Base-by-base conservation (phyloP, 2,797 vertebrate genomes). In the Acrossocheilus fasciatus region DNA sequence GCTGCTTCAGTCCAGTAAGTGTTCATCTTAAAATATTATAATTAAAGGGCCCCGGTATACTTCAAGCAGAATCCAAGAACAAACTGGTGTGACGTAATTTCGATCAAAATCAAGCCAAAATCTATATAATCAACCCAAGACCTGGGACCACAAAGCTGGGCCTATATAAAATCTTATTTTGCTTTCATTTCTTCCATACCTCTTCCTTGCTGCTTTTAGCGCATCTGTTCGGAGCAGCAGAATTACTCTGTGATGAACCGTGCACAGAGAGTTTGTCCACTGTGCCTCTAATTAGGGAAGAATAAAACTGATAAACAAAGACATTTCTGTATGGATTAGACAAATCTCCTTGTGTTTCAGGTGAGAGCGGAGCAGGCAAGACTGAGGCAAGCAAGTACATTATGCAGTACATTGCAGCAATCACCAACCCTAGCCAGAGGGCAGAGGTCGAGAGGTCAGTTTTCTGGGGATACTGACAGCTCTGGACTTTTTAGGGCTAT, bases 351-450 rank as follows among this genome's bases (percentile, higher is more conserved):
- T 87, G 59, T 85, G 43, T 85, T 80, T 74, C 89, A 99, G 97
- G 98, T 6, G 98, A 99, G 93, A 99, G 98, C 0, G 98, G 98
- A 0, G 97, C 98, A 0, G 98, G 98, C 66, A 98, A 99, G 94
- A 99, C 98, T 0, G 98, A 99, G 89, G 97, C 98, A 57, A 98
- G 98, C 90, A 99, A 98, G 89, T 97, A 97, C 90, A 98, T 98
- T 92, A 98, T 98, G 98, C 97, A 98, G 89, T 99, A 98, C 87
- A 98, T 98, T 0, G 97, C 98, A 0, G 98, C 98, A 1, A 97
- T 99, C 92, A 98, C 98, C 8, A 99, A 98, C 91, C 97, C 97
- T 2, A 95, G 89, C 86, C 97, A 97, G 91, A 94, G 97, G 43
- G 96, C 91, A 0, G 98, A 98, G 91, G 97, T 98, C 9, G 97